Conservation (phyloP, 2,113 vertebrate species). For the Forbesichthys papilliferus region DNA sequence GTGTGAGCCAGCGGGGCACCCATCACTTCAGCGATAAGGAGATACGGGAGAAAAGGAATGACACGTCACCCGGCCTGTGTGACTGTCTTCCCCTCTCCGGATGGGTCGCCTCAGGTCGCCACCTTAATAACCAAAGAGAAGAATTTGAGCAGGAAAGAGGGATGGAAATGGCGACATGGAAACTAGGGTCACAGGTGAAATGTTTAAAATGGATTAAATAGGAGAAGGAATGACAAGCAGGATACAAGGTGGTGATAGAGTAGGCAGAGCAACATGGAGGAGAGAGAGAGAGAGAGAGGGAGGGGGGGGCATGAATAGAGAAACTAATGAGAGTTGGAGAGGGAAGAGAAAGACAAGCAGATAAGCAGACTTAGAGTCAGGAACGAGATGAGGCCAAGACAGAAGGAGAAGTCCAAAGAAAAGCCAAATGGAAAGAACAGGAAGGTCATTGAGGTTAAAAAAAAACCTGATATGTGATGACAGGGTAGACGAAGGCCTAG, state of each 20-base stretch:
- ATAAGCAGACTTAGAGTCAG: slow-evolving; percentile 18
- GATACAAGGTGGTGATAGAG: neutral
- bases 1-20: slow-evolving; percentile 19
- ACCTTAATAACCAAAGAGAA: slow-evolving; percentile 12
- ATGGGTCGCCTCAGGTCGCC: slow-evolving; percentile 7
- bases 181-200: slow-evolving; percentile 3
- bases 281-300: slow-evolving; percentile 14
- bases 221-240: neutral
- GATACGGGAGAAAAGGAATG: neutral
- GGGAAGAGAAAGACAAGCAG: slow-evolving; percentile 12
- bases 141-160: neutral
- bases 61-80: slow-evolving; percentile 36
- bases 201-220: neutral
- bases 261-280: slow-evolving; percentile 6
- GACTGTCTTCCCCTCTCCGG: slow-evolving; percentile 11
- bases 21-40: neutral
- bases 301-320: slow-evolving; percentile 13
- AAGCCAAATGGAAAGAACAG: slow-evolving; percentile 11
- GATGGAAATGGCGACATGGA: neutral
- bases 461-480: slow-evolving; percentile 42
- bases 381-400: slow-evolving; percentile 11
- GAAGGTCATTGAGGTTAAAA: slow-evolving; percentile 17
- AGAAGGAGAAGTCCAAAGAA: slow-evolving; percentile 20
- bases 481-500: slow-evolving; percentile 23
- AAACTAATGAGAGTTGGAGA: neutral